phyloP scores from a whole-genome alignment of 2,888 invertebrate species.

The Scotopteryx bipunctaria region DNA sequence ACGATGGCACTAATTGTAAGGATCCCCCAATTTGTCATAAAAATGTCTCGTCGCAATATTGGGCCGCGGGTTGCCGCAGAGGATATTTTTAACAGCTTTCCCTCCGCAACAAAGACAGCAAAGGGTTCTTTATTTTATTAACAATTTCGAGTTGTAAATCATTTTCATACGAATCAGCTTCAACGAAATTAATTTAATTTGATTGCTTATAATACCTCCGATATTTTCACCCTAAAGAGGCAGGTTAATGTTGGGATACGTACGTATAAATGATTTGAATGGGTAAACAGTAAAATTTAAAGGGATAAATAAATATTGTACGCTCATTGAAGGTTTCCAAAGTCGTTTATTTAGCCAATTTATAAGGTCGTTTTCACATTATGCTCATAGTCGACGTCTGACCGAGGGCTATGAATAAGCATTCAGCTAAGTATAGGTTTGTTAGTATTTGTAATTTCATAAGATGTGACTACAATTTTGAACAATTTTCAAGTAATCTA shows the following conservation, averaged over 20 bases:
- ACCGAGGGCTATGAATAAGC: too few relatives aligned
- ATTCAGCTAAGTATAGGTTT: too few relatives aligned
- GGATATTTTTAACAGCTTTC: constrained; percentile 34
- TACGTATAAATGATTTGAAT: not conserved
- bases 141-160: constrained; percentile 30
- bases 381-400: too few relatives aligned
- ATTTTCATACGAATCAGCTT: constrained; percentile 22
- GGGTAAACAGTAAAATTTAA: not conserved
- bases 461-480: too few relatives aligned
- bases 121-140: constrained; percentile 35
- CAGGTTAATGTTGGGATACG: not conserved
- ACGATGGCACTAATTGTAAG: constrained; percentile 71
- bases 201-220: constrained; percentile 2
- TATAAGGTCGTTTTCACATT: too few relatives aligned
- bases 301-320: too few relatives aligned
- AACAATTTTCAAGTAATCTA: too few relatives aligned
- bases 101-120: constrained; percentile 27
- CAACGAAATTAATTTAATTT: constrained; percentile 24
- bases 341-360: too few relatives aligned
- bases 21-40: constrained; percentile 69
- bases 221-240: not conserved
- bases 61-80: constrained; percentile 27
- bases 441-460: too few relatives aligned
- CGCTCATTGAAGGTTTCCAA: too few relatives aligned
- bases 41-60: constrained; percentile 56